These are phyloP conservation scores for Xyrichtys novacula DNA, from an alignment of 2,797 vertebrate genomes.

Conservation along the genomic window DNA sequence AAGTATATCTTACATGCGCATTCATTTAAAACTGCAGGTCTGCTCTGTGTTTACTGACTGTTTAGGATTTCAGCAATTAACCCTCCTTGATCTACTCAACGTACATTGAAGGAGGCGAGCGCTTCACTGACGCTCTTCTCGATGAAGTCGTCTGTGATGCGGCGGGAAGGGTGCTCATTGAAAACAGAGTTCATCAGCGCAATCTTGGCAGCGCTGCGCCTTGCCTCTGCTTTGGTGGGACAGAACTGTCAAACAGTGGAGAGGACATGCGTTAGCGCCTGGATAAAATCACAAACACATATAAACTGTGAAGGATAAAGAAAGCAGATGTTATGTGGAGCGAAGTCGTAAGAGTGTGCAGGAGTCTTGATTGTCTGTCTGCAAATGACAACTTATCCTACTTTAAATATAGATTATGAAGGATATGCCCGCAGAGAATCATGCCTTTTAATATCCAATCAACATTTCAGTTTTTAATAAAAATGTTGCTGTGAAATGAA, in stretches of 20 bases:
- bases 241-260: conserved; percentile 87
- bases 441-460: too few species aligned
- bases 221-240: conserved; percentile 95
- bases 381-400: not conserved
- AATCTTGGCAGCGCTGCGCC: conserved; percentile 96
- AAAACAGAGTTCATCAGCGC: conserved; percentile 99
- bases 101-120: conserved; percentile 95
- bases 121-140: conserved; percentile 98
- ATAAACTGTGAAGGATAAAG: not conserved
- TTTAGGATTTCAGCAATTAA: not conserved
- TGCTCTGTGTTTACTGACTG: not conserved
- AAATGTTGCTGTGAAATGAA: too few species aligned
- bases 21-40: not conserved
- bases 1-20: not conserved
- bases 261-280: conserved; percentile 20
- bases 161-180: conserved; percentile 95
- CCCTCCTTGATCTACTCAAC: conserved; percentile 45
- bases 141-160: conserved; percentile 97
- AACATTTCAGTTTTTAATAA: too few species aligned
- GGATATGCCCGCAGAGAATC: too few species aligned
- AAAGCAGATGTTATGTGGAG: conserved; percentile 7
- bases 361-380: not conserved
- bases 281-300: conserved; percentile 2
- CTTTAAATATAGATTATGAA: not conserved
- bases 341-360: not conserved